phyloP scores from a whole-genome alignment of 2,888 invertebrate species.

The Polymixis lichenea region DNA sequence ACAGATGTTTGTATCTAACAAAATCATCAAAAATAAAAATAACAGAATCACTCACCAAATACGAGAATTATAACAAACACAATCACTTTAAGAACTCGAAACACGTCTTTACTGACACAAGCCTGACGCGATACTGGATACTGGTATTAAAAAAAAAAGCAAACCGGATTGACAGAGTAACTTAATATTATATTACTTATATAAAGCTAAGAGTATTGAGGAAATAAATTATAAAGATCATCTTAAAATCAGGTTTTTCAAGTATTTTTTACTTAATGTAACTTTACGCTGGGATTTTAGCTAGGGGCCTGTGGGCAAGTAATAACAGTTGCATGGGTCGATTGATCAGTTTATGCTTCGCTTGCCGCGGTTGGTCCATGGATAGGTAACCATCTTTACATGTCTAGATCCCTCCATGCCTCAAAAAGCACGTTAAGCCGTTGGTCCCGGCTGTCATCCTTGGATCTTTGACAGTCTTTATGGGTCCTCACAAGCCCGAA shows the following conservation, averaged over 20 bases:
- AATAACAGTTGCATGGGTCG: too few species aligned
- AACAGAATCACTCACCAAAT: conserved; percentile 21
- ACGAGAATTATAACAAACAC: background rate
- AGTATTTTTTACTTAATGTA: background rate
- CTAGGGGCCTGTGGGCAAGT: background rate
- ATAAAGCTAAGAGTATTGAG: conserved; percentile 6
- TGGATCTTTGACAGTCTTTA: too few species aligned
- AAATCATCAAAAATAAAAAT: too few species aligned
- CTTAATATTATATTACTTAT: background rate
- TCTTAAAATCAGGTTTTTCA: conserved; percentile 10
- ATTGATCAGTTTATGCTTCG: too few species aligned
- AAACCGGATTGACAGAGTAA: conserved; percentile 31
- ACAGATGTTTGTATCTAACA: background rate
- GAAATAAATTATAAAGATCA: background rate
- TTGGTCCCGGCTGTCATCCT: too few species aligned
- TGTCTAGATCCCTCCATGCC: too few species aligned
- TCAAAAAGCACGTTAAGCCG: too few species aligned
- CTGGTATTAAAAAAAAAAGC: background rate
- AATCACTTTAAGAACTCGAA: background rate
- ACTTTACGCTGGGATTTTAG: background rate
- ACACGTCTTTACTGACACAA: background rate
- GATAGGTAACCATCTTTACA: too few species aligned
- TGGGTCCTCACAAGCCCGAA: too few species aligned
- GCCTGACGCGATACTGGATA: background rate
- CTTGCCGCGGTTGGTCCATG: too few species aligned